A percentile compares a stretch with the other conserved stretches of the same genome.
Evolutionary conservation across 2,888 invertebrate species (phyloP).

Genomic region (Cabera pusaria): DNA sequence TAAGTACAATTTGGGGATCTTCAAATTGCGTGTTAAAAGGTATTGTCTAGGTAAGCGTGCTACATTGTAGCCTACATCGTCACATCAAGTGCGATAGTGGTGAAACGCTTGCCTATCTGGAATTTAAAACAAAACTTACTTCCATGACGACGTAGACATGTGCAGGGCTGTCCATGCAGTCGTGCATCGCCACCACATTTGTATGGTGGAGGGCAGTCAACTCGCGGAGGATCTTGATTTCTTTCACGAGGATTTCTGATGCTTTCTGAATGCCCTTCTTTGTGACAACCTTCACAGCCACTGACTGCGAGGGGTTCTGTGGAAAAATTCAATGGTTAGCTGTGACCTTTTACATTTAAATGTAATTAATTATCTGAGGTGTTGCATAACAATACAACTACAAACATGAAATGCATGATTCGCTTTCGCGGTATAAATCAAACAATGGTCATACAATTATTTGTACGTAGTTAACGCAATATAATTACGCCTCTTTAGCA

Average conservation of each 20-base stretch:
- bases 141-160: constrained; percentile 99
- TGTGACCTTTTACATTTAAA: no score
- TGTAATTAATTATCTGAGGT: no score
- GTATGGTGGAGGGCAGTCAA: constrained; percentile 98
- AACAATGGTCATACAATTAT: not conserved
- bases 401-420: constrained; percentile 2
- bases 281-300: constrained; percentile 98
- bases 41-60: no score
- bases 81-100: no score
- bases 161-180: constrained; percentile 97
- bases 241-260: constrained; percentile 98
- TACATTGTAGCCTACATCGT: no score
- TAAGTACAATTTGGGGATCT: no score
- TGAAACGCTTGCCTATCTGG: no score
- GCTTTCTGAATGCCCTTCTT: constrained; percentile 99
- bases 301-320: constrained; percentile 93
- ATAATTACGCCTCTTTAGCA: constrained; percentile 1
- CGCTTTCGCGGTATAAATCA: constrained; percentile 7
- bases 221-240: constrained; percentile 99
- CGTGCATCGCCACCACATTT: constrained; percentile 98
- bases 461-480: constrained; percentile 8
- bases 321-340: constrained; percentile 10
- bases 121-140: no score
- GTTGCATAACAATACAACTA: constrained; percentile 1
- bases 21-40: no score